Conservation (phyloP, 2,113 vertebrate species). For the Pterophyllum scalare region DNA sequence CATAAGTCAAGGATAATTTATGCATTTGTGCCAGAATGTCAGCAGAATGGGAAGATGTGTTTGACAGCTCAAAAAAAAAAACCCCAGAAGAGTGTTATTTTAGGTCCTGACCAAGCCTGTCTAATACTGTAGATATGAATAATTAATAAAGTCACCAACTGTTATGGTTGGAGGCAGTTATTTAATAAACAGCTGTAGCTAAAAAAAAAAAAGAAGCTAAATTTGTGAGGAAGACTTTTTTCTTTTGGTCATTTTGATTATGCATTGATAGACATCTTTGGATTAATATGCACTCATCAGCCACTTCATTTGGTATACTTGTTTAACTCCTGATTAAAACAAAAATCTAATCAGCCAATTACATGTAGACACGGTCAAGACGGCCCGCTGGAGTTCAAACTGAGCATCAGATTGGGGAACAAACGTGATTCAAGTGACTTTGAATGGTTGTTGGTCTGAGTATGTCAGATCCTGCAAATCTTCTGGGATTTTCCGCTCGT, state of each 20-base stretch:
- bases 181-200: background rate
- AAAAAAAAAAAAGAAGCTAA: background rate
- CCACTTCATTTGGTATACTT: too few species aligned
- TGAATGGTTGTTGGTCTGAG: background rate
- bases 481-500: background rate
- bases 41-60: background rate
- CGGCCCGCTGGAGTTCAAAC: background rate
- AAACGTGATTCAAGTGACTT: background rate
- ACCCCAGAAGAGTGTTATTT: background rate
- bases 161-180: background rate
- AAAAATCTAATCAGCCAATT: background rate
- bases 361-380: background rate
- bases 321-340: too few species aligned
- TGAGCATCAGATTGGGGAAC: background rate
- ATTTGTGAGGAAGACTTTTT: background rate
- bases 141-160: background rate
- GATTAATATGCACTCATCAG: too few species aligned
- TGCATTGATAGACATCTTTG: too few species aligned
- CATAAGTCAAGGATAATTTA: slow-evolving; percentile 5
- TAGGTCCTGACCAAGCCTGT: background rate
- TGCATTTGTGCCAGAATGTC: background rate
- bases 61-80: background rate
- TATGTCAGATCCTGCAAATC: background rate
- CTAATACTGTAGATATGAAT: background rate
- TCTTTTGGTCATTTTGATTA: too few species aligned